Evolutionary conservation across 2,113 vertebrate genomes (phyloP), one percentile per base, ranked within the genome.

Genomic region (Hemiprocne comata): DNA sequence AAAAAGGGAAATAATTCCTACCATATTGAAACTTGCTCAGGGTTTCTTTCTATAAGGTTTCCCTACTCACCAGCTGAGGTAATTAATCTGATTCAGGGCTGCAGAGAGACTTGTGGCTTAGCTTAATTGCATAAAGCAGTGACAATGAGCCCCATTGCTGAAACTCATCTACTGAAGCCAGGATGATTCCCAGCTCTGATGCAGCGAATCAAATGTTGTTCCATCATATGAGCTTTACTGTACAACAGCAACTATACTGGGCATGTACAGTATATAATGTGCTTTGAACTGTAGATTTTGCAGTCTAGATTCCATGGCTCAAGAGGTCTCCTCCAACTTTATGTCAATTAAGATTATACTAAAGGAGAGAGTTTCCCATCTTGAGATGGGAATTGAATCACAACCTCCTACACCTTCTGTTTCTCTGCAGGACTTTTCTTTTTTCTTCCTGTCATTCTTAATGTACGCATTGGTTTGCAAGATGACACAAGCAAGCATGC

Each of bases 361-460:
- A 50, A 72, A 73, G 14, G 26, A 70, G 29, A 82, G 23, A 9
- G 5, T 1, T 60, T 78, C 46, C 58, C 40, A 42, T 72, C 61
- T 62, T 65, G 40, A 81, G 61, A 48, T 24, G 13, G 29, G 26
- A 84, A 71, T 2, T 53, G 61, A 86, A 67, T 74, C 21, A 38
- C n/a, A 46, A 60, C 13, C 14, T 85, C 7, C 31, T 73, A 33
- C 4, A n/a, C 17, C 23, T 42, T 54, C 15, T 48, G 9, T 36
- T 86, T 84, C 34, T 50, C 58, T 48, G 40, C 20, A 55, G 50
- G 46, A 38, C 24, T 10, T 55, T 50, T 23, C 7, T 18, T 23
- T 54, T 9, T 10, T 13, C 1, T 0, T 2, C 8, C 5, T 7
- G 17, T 10, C 13, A 9, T 17, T 61, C 31, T 72, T 73, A 71